Percentiles rank a stretch among this genome's conserved stretches.
phyloP scores from a whole-genome alignment of 2,113 vertebrate genomes.

The Hippopotamus amphibius region DNA sequence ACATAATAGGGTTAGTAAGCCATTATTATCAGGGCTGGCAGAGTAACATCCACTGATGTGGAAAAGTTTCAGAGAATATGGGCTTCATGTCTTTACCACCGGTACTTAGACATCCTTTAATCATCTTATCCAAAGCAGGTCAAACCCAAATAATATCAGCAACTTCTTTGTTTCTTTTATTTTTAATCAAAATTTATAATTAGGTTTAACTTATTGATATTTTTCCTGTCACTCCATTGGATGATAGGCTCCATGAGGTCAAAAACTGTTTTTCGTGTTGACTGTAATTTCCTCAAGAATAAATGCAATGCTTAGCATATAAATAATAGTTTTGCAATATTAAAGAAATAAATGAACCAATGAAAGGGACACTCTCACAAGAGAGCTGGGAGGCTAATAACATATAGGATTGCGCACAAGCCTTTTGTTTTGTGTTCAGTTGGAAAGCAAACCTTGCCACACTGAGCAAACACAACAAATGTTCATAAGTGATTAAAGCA shows the following conservation, averaged over 20 bases:
- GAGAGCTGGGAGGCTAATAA: not conserved
- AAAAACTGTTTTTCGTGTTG: not conserved
- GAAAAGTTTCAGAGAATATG: not conserved
- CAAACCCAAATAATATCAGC: not conserved
- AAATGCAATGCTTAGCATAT: not conserved
- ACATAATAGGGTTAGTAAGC: not conserved
- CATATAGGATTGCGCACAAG: not conserved
- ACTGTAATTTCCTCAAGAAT: not conserved
- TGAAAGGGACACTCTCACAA: not conserved
- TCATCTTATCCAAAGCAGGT: not conserved
- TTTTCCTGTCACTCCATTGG: not conserved
- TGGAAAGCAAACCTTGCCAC: slow-evolving; percentile 25
- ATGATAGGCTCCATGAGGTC: not conserved
- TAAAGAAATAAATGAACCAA: not conserved
- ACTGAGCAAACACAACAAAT: slow-evolving; percentile 3
- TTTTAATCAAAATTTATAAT: not conserved
- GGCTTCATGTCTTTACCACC: not conserved
- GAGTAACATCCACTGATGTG: too few species aligned
- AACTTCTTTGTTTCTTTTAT: not conserved
- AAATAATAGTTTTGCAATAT: not conserved
- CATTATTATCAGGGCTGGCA: not conserved
- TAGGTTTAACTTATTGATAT: not conserved
- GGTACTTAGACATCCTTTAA: not conserved
- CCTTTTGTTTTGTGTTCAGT: not conserved
- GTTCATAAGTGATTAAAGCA: slow-evolving; percentile 56